Conservation (phyloP, 1,140 invertebrate species). For the Tetramorium parvispinum region DNA sequence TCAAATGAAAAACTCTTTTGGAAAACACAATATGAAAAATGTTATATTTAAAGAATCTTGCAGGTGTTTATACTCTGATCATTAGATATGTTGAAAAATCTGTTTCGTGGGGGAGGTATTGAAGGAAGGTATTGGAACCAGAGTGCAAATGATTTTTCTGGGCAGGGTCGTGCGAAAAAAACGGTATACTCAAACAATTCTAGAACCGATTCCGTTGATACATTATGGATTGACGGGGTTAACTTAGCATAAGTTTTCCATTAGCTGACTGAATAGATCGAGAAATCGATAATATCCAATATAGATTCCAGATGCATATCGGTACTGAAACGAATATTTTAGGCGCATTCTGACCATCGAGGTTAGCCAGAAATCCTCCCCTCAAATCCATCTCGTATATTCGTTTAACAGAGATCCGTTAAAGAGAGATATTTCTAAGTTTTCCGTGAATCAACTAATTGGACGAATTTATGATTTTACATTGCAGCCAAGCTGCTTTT, state of each 20-base stretch:
- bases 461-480: conserved; percentile 81
- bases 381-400: conserved; percentile 22
- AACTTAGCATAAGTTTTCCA: conserved; percentile 82
- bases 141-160: conserved; percentile 51
- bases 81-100: conserved; percentile 30
- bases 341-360: conserved; percentile 35
- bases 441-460: conserved; percentile 79
- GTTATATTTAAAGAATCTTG: conserved; percentile 9
- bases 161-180: conserved; percentile 35
- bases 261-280: conserved; percentile 78
- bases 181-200: conserved; percentile 60
- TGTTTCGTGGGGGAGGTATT: not conserved
- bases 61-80: not conserved
- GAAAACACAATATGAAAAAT: not conserved
- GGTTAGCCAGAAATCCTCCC: conserved; percentile 4
- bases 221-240: conserved; percentile 78
- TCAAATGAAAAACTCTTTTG: not conserved
- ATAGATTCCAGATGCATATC: conserved; percentile 79
- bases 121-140: not conserved
- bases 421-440: conserved; percentile 59
- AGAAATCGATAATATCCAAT: conserved; percentile 82
- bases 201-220: conserved; percentile 70
- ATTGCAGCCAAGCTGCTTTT: conserved; percentile 56
- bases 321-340: conserved; percentile 63
- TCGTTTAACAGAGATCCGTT: not conserved